Conservation (phyloP, 1,140 invertebrate species). For the Phenacoccus solenopsis region DNA sequence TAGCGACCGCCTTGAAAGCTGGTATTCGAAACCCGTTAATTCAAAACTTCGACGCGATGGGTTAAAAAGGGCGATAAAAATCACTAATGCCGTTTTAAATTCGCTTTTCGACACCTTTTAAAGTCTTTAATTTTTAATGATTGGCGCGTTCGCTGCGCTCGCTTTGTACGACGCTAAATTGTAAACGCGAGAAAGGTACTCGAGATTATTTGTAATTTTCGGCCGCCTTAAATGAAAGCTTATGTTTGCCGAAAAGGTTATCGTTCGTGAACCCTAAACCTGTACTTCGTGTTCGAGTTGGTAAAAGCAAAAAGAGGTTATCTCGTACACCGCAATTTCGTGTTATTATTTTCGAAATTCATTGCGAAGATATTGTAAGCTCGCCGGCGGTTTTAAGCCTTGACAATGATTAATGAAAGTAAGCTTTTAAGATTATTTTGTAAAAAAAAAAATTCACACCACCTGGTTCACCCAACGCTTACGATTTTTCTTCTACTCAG, state of each 20-base stretch:
- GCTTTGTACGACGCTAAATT: background rate
- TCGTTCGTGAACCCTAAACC: background rate
- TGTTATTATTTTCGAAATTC: background rate
- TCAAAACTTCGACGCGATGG: background rate
- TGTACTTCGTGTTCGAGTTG: background rate
- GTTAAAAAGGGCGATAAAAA: background rate
- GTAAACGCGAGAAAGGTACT: background rate
- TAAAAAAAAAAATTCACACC: background rate
- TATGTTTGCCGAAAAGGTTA: too few relatives aligned
- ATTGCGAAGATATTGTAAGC: background rate
- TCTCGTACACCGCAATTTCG: background rate
- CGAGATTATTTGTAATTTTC: background rate
- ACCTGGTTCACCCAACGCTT: background rate
- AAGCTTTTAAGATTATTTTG: conserved; percentile 3
- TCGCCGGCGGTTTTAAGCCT: background rate
- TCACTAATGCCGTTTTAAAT: background rate
- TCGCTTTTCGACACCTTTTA: background rate
- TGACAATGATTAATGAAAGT: background rate
- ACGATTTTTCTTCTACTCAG: too few relatives aligned
- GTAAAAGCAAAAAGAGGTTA: background rate
- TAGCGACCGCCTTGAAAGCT: background rate
- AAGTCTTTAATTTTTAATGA: background rate
- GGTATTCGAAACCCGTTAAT: background rate
- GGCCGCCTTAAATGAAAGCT: background rate
- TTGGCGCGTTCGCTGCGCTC: background rate